A percentile compares a stretch with the other conserved stretches of the same genome.
Evolutionary conservation across 2,888 invertebrate genomes (phyloP).

Genomic region (Heliconius charithonia): DNA sequence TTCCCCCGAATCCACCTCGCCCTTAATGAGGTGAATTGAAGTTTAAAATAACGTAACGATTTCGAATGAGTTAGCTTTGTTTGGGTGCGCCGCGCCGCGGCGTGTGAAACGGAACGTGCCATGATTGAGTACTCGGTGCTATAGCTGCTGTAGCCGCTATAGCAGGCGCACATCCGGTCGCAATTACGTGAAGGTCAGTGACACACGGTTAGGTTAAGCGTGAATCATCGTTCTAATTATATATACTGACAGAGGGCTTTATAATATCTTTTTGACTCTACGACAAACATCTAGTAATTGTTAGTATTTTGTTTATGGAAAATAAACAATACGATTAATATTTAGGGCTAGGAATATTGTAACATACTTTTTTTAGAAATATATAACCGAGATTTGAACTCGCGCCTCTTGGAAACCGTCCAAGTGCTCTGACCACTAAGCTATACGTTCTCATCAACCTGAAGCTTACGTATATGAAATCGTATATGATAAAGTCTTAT

Average conservation of each 20-base stretch:
- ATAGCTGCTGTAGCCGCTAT: constrained; percentile 57
- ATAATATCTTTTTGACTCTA: constrained; percentile 29
- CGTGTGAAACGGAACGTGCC: constrained; percentile 59
- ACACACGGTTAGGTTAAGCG: constrained; percentile 59
- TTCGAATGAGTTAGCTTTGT: constrained; percentile 47
- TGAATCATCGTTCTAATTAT: constrained; percentile 69
- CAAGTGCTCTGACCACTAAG: no score
- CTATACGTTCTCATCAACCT: no score
- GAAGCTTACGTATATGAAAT: background rate
- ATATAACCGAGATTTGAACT: no score
- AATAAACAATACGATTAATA: background rate
- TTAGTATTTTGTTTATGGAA: constrained; percentile 30
- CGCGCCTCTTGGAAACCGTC: no score
- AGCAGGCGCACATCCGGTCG: constrained; percentile 63
- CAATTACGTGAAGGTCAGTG: constrained; percentile 73
- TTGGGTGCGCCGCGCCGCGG: constrained; percentile 53
- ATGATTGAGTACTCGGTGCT: constrained; percentile 62
- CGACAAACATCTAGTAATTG: constrained; percentile 38
- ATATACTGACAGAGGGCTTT: constrained; percentile 37
- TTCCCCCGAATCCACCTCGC: constrained; percentile 59
- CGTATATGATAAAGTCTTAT: background rate
- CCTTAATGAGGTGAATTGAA: constrained; percentile 51
- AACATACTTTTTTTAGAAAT: no score
- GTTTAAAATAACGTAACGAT: constrained; percentile 42
- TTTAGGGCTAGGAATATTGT: background rate